phyloP scores from a whole-genome alignment of 2,113 vertebrate species.

The Chloroceryle aenea region DNA sequence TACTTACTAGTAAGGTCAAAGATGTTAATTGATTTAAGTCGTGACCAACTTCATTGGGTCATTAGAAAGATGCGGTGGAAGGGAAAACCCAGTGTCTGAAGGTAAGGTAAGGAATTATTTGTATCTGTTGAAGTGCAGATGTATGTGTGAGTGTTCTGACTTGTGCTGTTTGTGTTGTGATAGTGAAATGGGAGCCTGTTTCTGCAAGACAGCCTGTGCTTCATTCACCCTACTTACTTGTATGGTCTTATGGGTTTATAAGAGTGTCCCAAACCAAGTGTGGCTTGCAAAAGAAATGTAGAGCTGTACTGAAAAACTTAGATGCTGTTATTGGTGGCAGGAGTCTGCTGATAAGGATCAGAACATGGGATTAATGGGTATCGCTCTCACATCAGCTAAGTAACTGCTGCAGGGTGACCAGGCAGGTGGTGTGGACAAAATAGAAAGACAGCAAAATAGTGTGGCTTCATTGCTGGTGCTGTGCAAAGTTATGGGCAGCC shows the following conservation, averaged over 20 bases:
- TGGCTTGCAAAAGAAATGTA: neutral
- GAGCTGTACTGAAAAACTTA: neutral
- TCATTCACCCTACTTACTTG: neutral
- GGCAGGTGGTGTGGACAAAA: neutral
- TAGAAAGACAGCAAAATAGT: neutral
- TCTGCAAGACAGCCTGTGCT: neutral
- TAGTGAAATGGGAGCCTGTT: neutral
- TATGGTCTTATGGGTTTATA: neutral
- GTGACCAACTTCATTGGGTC: neutral
- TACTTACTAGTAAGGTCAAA: neutral
- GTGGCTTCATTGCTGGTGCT: neutral
- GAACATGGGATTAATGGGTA: neutral
- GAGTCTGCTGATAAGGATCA: neutral
- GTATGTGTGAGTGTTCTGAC: neutral
- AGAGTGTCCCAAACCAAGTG: neutral
- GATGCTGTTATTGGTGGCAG: neutral
- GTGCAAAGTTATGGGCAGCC: neutral
- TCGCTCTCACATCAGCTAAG: neutral
- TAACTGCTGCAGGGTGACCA: neutral
- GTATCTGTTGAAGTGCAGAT: neutral
- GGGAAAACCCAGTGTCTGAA: neutral
- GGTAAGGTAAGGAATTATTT: neutral
- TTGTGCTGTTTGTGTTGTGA: neutral
- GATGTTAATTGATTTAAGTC: neutral
- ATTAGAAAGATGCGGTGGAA: neutral